Evolutionary conservation across 1,140 invertebrate species (phyloP).

Genomic region (honey bee (Apis mellifera)): Amel_HAv3.1 CM009931.2:26197501-26198000

Average conservation of each 20-base stretch:
- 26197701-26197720: background rate
- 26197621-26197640: slow-evolving; percentile 80
- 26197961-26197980: slow-evolving; percentile 84
- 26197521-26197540: slow-evolving; percentile 83
- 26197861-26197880: background rate
- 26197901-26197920: background rate
- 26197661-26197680: slow-evolving; percentile 25
- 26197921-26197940: background rate
- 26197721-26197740: too few relatives aligned
- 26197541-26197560: slow-evolving; percentile 84
- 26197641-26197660: slow-evolving; percentile 83
- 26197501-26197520: slow-evolving; percentile 82
- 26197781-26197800: background rate
- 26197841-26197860: background rate
- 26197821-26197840: too few relatives aligned
- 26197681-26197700: background rate
- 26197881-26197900: background rate
- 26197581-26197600: slow-evolving; percentile 83
- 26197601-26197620: slow-evolving; percentile 78
- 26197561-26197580: slow-evolving; percentile 83
- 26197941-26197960: slow-evolving; percentile 83
- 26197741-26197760: too few relatives aligned
- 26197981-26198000: slow-evolving; percentile 82
- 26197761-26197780: background rate
- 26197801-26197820: background rate